These are phyloP conservation scores for Erythrocercus mccallii DNA, from an alignment of 2,113 vertebrate species.

Conservation along the genomic window DNA sequence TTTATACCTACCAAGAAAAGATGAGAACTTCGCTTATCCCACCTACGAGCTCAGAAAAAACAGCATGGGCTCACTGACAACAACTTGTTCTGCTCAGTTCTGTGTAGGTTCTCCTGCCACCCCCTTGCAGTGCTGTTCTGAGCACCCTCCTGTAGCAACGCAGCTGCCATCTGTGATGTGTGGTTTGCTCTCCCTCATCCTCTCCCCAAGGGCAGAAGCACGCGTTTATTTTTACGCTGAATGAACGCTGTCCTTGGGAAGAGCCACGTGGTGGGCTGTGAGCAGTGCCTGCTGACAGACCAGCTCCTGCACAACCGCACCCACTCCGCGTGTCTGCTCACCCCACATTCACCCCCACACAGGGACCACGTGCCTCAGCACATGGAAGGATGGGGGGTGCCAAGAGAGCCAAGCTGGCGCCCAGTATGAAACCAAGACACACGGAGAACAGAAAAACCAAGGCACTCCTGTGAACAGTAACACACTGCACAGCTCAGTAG, in stretches of 20 bases:
- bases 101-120: constrained; percentile 3
- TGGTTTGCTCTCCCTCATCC: neutral
- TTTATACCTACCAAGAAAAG: neutral
- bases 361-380: neutral
- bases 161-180: constrained; percentile 8
- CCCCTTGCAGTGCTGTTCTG: neutral
- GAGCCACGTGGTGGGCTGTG: accelerated
- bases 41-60: constrained; percentile 9
- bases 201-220: neutral
- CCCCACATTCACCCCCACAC: neutral
- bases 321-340: accelerated
- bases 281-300: accelerated
- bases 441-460: neutral
- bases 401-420: neutral
- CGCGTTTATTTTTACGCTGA: neutral
- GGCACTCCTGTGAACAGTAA: neutral
- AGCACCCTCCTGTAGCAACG: neutral
- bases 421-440: neutral
- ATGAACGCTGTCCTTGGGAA: neutral
- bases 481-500: accelerated
- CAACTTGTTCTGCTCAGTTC: neutral
- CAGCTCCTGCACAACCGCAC: neutral
- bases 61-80: neutral
- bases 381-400: accelerated
- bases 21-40: neutral